Conservation (phyloP, 2,113 vertebrate genomes). For the Coracopsis vasa region DNA sequence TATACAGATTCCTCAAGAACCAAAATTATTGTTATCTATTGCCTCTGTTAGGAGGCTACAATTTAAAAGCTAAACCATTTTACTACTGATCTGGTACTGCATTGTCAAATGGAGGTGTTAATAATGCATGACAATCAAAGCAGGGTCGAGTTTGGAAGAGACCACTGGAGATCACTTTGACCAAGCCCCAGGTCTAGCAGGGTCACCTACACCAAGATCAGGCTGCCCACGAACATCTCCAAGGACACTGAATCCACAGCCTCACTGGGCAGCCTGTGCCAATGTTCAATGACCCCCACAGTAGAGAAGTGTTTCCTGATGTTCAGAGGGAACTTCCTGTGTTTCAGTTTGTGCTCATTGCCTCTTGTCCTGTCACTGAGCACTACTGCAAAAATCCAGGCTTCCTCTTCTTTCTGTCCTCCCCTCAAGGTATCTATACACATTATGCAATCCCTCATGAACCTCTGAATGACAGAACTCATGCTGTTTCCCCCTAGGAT, state of each 20-base stretch:
- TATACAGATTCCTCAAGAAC: neutral
- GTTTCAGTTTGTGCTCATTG: neutral
- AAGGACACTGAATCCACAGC: neutral
- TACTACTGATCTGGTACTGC: neutral
- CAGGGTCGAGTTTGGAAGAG: neutral
- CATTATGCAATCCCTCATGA: neutral
- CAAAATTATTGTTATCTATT: neutral
- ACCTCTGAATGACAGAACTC: neutral
- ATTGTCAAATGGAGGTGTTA: neutral
- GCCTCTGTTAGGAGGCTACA: neutral
- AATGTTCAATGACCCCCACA: neutral
- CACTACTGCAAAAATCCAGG: neutral
- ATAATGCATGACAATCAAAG: neutral
- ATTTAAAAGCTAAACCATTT: neutral
- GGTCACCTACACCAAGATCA: too few species aligned
- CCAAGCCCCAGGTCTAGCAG: neutral
- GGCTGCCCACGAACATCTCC: neutral
- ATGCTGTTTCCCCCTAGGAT: fast-evolving
- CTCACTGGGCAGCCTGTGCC: neutral
- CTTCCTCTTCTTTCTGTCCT: neutral
- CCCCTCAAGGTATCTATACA: neutral
- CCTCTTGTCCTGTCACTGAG: neutral
- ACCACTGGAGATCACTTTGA: neutral
- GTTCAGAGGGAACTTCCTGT: neutral
- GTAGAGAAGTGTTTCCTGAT: neutral